Conservation (phyloP, 2,113 vertebrate genomes). For the Pseudolaguvia tuberculata region DNA sequence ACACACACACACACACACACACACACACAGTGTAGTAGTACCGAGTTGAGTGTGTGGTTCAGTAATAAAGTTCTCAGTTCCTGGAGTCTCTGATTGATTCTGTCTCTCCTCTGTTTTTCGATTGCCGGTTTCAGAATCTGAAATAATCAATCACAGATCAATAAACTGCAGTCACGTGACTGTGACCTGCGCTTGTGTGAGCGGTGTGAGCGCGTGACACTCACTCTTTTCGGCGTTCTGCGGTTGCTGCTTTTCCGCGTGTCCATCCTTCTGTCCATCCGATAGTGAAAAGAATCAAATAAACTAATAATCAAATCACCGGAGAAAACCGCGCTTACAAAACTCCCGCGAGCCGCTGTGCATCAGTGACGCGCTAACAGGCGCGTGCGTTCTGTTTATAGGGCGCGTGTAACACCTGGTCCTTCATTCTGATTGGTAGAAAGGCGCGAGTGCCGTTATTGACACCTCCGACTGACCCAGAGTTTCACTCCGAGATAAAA, state of each 20-base stretch:
- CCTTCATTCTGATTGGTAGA: constrained; percentile 25
- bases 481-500: constrained; percentile 2
- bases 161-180: no score
- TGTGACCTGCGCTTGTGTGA: no score
- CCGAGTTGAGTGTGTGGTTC: constrained; percentile 60
- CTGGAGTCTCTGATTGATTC: constrained; percentile 64
- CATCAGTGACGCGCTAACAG: background rate
- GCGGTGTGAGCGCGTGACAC: background rate
- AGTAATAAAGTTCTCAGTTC: constrained; percentile 58
- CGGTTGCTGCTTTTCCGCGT: constrained; percentile 40
- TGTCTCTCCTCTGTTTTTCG: constrained; percentile 63
- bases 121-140: constrained; percentile 66
- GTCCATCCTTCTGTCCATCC: no score
- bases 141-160: no score
- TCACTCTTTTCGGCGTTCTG: constrained; percentile 41
- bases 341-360: background rate
- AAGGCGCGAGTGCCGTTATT: background rate
- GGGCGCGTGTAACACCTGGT: background rate
- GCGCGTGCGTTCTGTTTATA: constrained; percentile 3
- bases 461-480: background rate
- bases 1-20: background rate
- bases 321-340: no score
- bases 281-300: no score
- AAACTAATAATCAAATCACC: no score
- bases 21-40: constrained; percentile 23